A percentile compares a stretch with the other conserved stretches of the same genome.
Evolutionary conservation across 2,888 invertebrate species (phyloP).

Genomic region (Eustalomyia histrio): DNA sequence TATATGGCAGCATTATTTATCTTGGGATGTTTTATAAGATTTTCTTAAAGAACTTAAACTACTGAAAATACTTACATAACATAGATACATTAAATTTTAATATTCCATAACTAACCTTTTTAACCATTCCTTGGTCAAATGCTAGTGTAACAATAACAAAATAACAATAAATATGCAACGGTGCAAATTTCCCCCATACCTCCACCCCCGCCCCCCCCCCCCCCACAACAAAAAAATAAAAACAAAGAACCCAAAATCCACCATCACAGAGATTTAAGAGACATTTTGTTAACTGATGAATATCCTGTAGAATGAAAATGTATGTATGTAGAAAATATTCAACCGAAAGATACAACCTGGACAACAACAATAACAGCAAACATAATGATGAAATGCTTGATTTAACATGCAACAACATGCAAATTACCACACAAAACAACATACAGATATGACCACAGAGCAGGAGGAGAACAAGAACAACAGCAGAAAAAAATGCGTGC

Average conservation of each 20-base stretch:
- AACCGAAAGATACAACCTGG: conserved; percentile 3
- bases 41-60: too few species aligned
- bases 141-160: conserved; percentile 59
- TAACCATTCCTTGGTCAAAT: conserved; percentile 15
- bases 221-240: too few species aligned
- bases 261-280: conserved; percentile 60
- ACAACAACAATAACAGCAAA: conserved; percentile 25
- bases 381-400: conserved; percentile 71
- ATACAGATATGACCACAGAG: neutral
- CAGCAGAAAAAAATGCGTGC: conserved; percentile 58
- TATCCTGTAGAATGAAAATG: conserved; percentile 42
- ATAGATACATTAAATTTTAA: conserved; percentile 2
- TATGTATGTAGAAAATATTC: conserved; percentile 2
- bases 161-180: conserved; percentile 55
- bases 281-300: conserved; percentile 61
- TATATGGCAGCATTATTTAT: too few species aligned
- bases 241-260: conserved; percentile 16
- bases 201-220: too few species aligned
- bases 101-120: conserved; percentile 14
- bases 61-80: too few species aligned
- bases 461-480: conserved; percentile 6
- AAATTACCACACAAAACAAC: conserved; percentile 65
- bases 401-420: conserved; percentile 67
- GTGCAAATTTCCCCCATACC: conserved; percentile 16
- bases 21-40: too few species aligned